Percentiles rank a stretch among this genome's conserved stretches.
These are phyloP conservation scores for Elymnias hypermnestra DNA, from an alignment of 1,140 invertebrate species.

Conservation along the genomic window DNA sequence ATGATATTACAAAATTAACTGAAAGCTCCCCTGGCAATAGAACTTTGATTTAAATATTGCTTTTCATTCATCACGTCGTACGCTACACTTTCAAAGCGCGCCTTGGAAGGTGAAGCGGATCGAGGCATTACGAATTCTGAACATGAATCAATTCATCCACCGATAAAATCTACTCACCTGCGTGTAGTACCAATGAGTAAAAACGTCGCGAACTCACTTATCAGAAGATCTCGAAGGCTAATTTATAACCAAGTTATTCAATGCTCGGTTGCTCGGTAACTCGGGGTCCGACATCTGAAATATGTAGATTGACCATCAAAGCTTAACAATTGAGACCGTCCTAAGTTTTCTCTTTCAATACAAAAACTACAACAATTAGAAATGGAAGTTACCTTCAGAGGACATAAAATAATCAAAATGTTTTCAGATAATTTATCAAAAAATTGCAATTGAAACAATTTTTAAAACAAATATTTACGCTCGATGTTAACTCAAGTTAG, in stretches of 20 bases:
- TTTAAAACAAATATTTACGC: no score
- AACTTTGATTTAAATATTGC: constrained; percentile 7
- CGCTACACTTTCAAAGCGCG: neutral
- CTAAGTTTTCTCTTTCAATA: neutral
- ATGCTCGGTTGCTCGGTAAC: constrained; percentile 48
- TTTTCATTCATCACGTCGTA: constrained; percentile 7
- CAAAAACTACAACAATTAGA: neutral
- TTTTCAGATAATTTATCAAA: no score
- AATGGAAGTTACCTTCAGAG: neutral
- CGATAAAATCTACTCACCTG: constrained; percentile 63
- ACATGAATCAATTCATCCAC: constrained; percentile 58
- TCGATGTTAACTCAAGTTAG: no score
- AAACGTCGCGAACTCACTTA: constrained; percentile 52
- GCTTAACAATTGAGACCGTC: neutral
- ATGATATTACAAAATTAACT: no score
- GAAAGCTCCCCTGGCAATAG: neutral
- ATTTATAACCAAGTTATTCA: constrained; percentile 70
- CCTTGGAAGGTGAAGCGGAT: constrained; percentile 12
- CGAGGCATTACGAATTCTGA: constrained; percentile 43
- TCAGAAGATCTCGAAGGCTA: constrained; percentile 53
- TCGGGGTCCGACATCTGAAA: constrained; percentile 31
- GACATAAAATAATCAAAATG: no score
- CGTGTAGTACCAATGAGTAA: constrained; percentile 44
- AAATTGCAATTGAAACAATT: no score
- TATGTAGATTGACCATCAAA: neutral